phyloP scores from a whole-genome alignment of 1,140 invertebrate species.

The Pseudomyrmex flavicornis region DNA sequence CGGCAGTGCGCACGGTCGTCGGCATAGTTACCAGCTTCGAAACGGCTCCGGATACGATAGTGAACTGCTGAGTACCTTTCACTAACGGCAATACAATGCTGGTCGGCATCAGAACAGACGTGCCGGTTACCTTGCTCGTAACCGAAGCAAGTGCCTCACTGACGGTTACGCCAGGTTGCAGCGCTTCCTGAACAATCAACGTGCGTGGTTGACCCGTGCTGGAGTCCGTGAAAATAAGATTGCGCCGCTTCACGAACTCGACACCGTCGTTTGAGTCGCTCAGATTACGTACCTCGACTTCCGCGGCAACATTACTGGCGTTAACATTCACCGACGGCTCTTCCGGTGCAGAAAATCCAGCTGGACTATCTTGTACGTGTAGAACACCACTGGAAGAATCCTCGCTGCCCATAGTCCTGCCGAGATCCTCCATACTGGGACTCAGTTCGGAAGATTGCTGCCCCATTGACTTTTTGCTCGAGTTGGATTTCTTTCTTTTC shows the following conservation, averaged over 20 bases:
- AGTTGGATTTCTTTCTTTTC: constrained; percentile 90
- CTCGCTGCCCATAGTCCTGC: constrained; percentile 89
- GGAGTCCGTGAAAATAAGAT: constrained; percentile 81
- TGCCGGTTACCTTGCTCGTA: constrained; percentile 84
- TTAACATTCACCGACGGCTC: constrained; percentile 72
- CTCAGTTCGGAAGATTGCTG: constrained; percentile 86
- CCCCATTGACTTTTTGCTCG: constrained; percentile 86
- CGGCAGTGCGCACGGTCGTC: constrained; percentile 84
- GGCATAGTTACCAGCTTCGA: constrained; percentile 88
- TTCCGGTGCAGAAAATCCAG: constrained; percentile 78
- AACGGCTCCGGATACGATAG: constrained; percentile 87
- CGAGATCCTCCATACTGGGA: constrained; percentile 88
- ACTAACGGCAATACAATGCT: constrained; percentile 90
- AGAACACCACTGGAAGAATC: constrained; percentile 89
- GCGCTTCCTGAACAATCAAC: constrained; percentile 85
- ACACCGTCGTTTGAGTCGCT: constrained; percentile 81
- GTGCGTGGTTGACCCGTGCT: constrained; percentile 80
- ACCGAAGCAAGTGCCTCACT: constrained; percentile 85
- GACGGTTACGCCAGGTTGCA: constrained; percentile 81
- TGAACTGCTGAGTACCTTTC: constrained; percentile 89
- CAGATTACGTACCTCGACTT: constrained; percentile 67
- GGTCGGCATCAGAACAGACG: constrained; percentile 88
- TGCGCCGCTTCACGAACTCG: constrained; percentile 77
- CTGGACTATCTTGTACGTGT: constrained; percentile 85
- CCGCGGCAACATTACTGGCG: constrained; percentile 45